Base-by-base conservation (phyloP, 2,888 invertebrate species). In the Lithophane socia region DNA sequence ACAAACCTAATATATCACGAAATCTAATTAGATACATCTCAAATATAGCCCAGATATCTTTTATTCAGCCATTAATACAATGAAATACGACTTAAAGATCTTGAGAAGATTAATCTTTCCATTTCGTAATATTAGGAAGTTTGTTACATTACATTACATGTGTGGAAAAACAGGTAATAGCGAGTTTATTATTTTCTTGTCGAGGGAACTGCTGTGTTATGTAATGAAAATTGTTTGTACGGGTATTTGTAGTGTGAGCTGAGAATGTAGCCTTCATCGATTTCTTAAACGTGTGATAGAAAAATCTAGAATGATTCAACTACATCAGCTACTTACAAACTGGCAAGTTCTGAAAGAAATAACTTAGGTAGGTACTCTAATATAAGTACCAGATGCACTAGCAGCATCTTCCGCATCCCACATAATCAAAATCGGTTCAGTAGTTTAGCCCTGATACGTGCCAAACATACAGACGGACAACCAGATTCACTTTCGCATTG, bases 21-120 rank as follows among this genome's bases (percentile, higher is more conserved):
- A 64, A 83, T 80, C 54, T 80, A 80, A 83, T 84, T 71, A 73
- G 12, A 56, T 73, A 63, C 49, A 73, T 68, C 54, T 64, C n/a
- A 37, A 68, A 68, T 24, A 71, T 44, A 44, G 4, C 12, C 24
- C 37, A 60, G 70, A 56, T 56, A 80, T 73, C 10, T 71, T 73
- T 61, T 73, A 71, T 84, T 64, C 49, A 47, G 56, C 8, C 65
- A 37, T 58, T 56, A 70, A 68, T 54, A 69, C 21, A 81, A 73
- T 75, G 52, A 71, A 60, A 71, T 58, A 70, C 24, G 44, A 67
- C 47, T 71, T 56, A 60, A 24, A 7, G 29, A 44, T 66, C n/a
- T 69, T 54, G 0, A 69, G 61, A 75, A 61, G 70, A 84, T 85
- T 70, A 73, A 85, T 82, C 61, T 56, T 64, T 70, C 61, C n/a